These are phyloP conservation scores for Tyto alba DNA, from an alignment of 2,113 vertebrate species.

Conservation along the genomic window DNA sequence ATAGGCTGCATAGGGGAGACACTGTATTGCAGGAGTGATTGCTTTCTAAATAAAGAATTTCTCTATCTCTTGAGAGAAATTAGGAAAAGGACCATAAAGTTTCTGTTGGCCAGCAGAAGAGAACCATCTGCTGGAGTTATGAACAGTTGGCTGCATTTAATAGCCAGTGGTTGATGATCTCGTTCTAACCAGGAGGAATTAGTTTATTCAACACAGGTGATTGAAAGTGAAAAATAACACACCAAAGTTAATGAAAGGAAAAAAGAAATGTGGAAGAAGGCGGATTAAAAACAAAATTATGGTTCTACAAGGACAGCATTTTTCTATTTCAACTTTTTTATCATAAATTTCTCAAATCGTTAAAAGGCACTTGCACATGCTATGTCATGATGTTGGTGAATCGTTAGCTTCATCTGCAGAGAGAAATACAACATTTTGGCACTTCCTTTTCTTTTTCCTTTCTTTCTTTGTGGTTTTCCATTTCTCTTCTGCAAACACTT, in stretches of 20 bases:
- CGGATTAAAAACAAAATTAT: not conserved
- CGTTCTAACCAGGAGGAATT: not conserved
- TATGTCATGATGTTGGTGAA: not conserved
- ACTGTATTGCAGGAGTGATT: not conserved
- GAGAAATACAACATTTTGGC: slow-evolving; percentile 1
- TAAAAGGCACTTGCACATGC: not conserved
- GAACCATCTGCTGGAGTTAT: slow-evolving; percentile 49
- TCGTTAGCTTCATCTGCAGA: slow-evolving; percentile 1
- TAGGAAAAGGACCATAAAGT: slow-evolving; percentile 36
- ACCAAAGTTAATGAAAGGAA: not conserved
- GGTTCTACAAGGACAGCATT: not conserved
- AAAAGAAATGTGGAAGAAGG: not conserved
- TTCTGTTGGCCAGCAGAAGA: slow-evolving; percentile 38
- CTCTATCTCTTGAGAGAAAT: slow-evolving; percentile 8
- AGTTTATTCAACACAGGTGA: slow-evolving; percentile 6
- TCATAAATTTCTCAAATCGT: not conserved
- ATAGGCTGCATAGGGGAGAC: not conserved
- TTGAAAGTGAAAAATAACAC: not conserved
- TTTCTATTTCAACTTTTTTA: not conserved
- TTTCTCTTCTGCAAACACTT: slow-evolving; percentile 61
- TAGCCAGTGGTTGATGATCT: slow-evolving; percentile 4
- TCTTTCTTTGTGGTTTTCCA: slow-evolving; percentile 50
- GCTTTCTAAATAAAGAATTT: slow-evolving; percentile 39
- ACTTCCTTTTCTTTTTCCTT: slow-evolving; percentile 32
- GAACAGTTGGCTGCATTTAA: slow-evolving; percentile 19